A percentile compares a stretch with the other conserved stretches of the same genome.
These are phyloP conservation scores for Anthonomus grandis DNA, from an alignment of 1,140 invertebrate species.

Conservation along the genomic window DNA sequence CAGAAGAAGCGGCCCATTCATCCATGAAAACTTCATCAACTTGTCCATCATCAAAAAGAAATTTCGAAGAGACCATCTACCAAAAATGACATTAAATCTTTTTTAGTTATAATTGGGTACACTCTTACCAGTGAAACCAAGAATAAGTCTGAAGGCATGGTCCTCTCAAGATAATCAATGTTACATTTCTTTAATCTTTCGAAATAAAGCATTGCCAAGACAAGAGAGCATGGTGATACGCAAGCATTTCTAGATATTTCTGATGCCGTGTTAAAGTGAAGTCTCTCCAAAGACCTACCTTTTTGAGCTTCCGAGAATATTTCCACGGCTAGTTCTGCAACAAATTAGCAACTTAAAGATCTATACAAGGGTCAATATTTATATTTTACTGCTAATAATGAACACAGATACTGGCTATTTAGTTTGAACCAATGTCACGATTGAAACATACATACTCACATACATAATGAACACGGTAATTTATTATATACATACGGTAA, in stretches of 20 bases:
- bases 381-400: neutral
- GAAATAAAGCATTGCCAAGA: constrained; percentile 81
- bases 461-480: no score
- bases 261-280: constrained; percentile 77
- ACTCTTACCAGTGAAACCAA: constrained; percentile 87
- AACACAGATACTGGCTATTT: no score
- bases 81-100: constrained; percentile 16
- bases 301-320: constrained; percentile 70
- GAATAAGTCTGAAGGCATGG: constrained; percentile 86
- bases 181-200: constrained; percentile 78
- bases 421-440: no score
- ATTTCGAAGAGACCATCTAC: constrained; percentile 95
- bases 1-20: constrained; percentile 83
- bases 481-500: no score
- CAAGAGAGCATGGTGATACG: constrained; percentile 80
- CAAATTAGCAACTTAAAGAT: neutral
- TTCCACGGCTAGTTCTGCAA: constrained; percentile 75
- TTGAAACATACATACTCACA: no score
- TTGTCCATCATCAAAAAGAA: constrained; percentile 87
- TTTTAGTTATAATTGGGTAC: no score
- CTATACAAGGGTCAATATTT: neutral
- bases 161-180: constrained; percentile 74
- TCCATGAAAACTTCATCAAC: constrained; percentile 82
- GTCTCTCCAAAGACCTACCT: constrained; percentile 68
- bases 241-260: constrained; percentile 73